Percentiles rank a stretch among this genome's conserved stretches.
Conservation (phyloP, 2,888 invertebrate species). For the Limnephilus auricula region DNA sequence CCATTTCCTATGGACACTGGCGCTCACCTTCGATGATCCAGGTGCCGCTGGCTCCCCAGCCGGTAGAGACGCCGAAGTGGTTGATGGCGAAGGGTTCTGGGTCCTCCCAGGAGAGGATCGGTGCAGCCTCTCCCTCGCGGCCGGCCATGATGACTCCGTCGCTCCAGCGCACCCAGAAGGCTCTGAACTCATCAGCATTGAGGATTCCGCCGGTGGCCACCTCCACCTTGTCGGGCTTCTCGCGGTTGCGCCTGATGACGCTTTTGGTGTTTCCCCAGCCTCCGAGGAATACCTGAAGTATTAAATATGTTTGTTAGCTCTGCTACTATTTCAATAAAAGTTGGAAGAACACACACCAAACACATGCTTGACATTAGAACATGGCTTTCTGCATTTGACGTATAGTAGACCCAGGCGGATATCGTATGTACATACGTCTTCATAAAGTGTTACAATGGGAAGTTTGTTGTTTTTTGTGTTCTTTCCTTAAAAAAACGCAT, state of each 20-base stretch:
- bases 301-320: background rate
- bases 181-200: constrained; percentile 85
- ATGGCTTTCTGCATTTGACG: too few species aligned
- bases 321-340: background rate
- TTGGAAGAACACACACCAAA: background rate
- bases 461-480: too few species aligned
- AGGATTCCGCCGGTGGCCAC: constrained; percentile 85
- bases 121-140: constrained; percentile 83
- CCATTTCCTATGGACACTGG: constrained; percentile 67
- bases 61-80: constrained; percentile 90
- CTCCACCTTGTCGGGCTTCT: constrained; percentile 86
- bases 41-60: constrained; percentile 89
- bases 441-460: too few species aligned
- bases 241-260: constrained; percentile 87
- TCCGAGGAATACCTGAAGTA: constrained; percentile 85
- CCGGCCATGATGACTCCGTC: constrained; percentile 83
- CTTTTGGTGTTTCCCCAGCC: constrained; percentile 93
- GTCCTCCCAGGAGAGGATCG: constrained; percentile 86
- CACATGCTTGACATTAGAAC: too few species aligned
- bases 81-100: constrained; percentile 84
- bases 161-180: constrained; percentile 91
- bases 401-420: too few species aligned
- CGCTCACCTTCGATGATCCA: constrained; percentile 88
- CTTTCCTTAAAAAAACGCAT: too few species aligned
- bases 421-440: too few species aligned